Percentiles rank a stretch among this genome's conserved stretches.
Conservation (phyloP, 2,797 vertebrate species). For the Enteromius unitaeniatus region DNA sequence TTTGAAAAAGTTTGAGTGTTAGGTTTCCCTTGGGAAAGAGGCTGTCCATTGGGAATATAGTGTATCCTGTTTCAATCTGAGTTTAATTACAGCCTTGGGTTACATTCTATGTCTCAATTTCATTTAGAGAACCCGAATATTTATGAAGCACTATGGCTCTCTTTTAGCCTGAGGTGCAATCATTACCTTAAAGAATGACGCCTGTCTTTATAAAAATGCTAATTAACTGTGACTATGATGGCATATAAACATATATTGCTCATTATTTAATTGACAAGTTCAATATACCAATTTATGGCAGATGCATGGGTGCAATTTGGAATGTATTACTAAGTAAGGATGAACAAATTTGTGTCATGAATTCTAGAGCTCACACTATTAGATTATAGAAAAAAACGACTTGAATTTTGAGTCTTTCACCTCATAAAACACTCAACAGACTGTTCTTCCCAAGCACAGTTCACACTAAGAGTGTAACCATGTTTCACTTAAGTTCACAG, state of each 20-base stretch:
- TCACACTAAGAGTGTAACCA: slow-evolving; percentile 12
- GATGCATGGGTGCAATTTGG: not conserved
- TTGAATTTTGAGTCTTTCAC: slow-evolving; percentile 1
- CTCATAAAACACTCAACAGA: slow-evolving; percentile 1
- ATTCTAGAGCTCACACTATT: not conserved
- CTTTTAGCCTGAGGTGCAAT: not conserved
- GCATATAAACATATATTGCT: slow-evolving; percentile 9
- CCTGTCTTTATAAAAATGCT: not conserved
- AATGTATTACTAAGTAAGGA: not conserved
- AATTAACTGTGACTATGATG: slow-evolving; percentile 4
- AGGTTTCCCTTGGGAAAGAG: slow-evolving; percentile 42
- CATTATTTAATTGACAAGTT: not conserved
- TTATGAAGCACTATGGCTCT: slow-evolving; percentile 3
- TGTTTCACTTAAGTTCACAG: slow-evolving; percentile 20
- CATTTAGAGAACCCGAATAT: no score
- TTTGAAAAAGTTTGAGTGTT: slow-evolving; percentile 22
- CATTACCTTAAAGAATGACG: not conserved
- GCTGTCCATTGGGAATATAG: not conserved
- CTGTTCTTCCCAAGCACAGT: slow-evolving; percentile 10
- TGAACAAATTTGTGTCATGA: not conserved
- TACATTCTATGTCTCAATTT: slow-evolving; percentile 37
- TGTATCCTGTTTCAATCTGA: slow-evolving; percentile 23
- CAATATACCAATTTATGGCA: not conserved
- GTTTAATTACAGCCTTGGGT: slow-evolving; percentile 59
- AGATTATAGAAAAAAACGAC: slow-evolving; percentile 3